Evolutionary conservation across 2,888 invertebrate genomes (phyloP).

Genomic region (Leptothorax acervorum): DNA sequence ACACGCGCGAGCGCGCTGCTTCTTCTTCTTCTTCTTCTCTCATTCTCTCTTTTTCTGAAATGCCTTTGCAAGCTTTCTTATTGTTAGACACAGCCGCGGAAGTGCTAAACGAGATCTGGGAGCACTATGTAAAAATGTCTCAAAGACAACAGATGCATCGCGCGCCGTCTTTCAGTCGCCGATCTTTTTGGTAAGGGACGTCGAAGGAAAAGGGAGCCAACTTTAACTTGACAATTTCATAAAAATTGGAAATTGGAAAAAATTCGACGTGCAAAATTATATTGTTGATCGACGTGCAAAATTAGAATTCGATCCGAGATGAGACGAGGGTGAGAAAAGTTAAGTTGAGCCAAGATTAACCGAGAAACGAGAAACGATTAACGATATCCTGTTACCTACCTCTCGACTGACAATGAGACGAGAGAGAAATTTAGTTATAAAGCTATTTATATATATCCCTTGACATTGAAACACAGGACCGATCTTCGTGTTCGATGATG

Average conservation of each 20-base stretch:
- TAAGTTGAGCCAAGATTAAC: background rate
- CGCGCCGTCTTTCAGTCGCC: background rate
- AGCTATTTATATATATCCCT: background rate
- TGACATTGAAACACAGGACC: background rate
- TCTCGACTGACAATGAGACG: background rate
- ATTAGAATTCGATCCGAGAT: background rate
- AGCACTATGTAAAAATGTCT: background rate
- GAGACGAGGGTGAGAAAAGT: background rate
- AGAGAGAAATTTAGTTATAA: background rate
- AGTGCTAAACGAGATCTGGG: slow-evolving; percentile 4
- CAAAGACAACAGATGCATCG: background rate
- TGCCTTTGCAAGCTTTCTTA: background rate
- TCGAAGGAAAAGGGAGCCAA: background rate
- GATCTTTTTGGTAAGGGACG: background rate
- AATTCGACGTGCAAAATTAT: background rate
- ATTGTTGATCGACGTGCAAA: background rate
- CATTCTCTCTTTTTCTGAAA: background rate
- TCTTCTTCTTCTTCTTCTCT: no score
- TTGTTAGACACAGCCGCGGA: background rate
- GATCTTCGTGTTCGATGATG: background rate
- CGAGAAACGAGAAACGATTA: background rate
- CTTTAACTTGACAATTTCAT: background rate
- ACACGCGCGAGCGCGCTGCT: no score
- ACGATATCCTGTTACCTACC: background rate
- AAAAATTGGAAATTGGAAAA: background rate